Evolutionary conservation across 2,113 vertebrate genomes (phyloP), one percentile per base, ranked within the genome.

Genomic region (Pampusana beccarii): DNA sequence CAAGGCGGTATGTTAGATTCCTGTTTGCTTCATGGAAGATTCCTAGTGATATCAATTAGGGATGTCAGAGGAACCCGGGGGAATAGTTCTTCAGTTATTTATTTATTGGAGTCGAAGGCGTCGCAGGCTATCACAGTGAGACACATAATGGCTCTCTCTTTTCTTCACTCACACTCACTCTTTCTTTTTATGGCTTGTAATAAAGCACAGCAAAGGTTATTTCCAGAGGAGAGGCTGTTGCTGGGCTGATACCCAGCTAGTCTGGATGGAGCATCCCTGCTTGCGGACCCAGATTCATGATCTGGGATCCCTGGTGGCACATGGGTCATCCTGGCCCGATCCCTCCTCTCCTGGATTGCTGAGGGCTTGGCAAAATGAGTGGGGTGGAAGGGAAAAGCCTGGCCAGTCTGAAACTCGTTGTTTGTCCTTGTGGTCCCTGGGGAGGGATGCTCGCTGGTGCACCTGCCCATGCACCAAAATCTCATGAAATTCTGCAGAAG

Each of bases 31-130:
- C 96, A 86, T 38, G 82, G 96, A 92, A n/a, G 91, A 89, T 81
- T 95, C 90, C 97, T 57, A 92, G 97, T 85, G 97, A 96, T 93
- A 97, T 86, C 95, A 95, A 92, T 98, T 97, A 97, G 96, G 72
- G 58, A 51, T 90, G 97, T 97, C 95, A 95, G 54, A 69, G 88
- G 92, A 79, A 92, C 95, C 91, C 29, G 11, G 46, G 96, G 91
- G 97, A 96, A 95, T 77, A 79, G 79, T 96, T 93, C 93, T 96
- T 13, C 92, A 62, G 48, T 91, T 80, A 90, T 97, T 96, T 93
- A 93, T 97, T 93, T 91, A 96, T 97, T 77, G 83, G 88, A 48
- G 25, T 73, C 19, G 64, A 46, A 80, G 65, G 33, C 70, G 25
- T 70, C 6, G 7, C 81, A 3, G 70, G 71, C 94, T 88, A 48